phyloP scores from a whole-genome alignment of 1,140 invertebrate genomes.

The Akabosia matsudoensis region DNA sequence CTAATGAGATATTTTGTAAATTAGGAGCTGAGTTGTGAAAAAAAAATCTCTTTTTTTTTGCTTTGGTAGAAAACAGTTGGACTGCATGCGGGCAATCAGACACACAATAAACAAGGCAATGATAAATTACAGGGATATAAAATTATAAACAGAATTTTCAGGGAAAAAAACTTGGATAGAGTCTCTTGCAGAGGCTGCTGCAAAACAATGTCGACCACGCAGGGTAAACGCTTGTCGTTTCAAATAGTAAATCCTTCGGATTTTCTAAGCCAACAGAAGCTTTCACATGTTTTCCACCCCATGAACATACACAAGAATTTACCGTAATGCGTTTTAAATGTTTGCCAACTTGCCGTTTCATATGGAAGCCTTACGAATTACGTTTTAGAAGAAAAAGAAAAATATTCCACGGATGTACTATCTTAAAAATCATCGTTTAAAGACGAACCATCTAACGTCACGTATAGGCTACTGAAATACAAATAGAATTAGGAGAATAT shows the following conservation, averaged over 20 bases:
- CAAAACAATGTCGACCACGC: too few species aligned
- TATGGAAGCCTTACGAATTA: too few species aligned
- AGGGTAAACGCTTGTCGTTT: too few species aligned
- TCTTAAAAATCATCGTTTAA: too few species aligned
- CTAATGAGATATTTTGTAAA: constrained; percentile 19
- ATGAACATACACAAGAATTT: neutral
- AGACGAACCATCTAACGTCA: too few species aligned
- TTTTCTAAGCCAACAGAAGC: constrained; percentile 22
- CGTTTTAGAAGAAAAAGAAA: too few species aligned
- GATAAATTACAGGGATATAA: neutral
- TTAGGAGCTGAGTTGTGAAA: constrained; percentile 23
- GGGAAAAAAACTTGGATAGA: too few species aligned
- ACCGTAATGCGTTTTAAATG: too few species aligned
- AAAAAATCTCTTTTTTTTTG: neutral
- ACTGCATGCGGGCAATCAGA: neutral
- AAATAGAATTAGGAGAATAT: neutral
- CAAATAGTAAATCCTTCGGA: constrained; percentile 22
- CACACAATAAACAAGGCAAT: neutral
- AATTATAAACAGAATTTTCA: too few species aligned
- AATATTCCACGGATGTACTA: too few species aligned
- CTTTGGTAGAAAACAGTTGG: neutral
- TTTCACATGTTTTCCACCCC: neutral
- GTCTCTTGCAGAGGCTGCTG: too few species aligned
- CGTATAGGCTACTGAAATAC: neutral
- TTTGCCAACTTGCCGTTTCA: too few species aligned